Evolutionary conservation across 2,888 invertebrate species (phyloP).

Genomic region (Lepidocyrtoides sp.): DNA sequence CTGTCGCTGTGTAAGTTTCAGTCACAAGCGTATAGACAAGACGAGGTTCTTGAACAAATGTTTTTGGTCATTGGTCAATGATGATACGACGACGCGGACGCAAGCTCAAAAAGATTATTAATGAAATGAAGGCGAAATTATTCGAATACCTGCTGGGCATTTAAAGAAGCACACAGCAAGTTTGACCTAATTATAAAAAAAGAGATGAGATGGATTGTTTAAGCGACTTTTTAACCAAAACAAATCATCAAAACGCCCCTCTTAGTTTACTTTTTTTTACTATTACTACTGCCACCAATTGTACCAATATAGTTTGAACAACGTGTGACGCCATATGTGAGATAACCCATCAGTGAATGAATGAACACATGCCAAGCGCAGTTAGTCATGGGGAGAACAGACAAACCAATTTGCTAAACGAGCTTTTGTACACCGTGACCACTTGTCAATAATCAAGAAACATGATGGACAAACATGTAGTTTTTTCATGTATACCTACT

Average conservation of each 20-base stretch:
- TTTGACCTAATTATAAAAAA: conserved; percentile 72
- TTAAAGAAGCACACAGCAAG: conserved; percentile 45
- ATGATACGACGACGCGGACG: neutral
- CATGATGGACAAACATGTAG: conserved; percentile 77
- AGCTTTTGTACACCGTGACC: conserved; percentile 75
- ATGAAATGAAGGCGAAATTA: conserved; percentile 13
- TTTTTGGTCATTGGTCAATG: neutral
- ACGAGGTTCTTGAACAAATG: no score
- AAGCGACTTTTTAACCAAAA: neutral
- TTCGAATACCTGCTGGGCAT: conserved; percentile 69
- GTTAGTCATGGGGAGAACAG: conserved; percentile 71
- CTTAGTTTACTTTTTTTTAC: conserved; percentile 20
- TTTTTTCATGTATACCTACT: conserved; percentile 44
- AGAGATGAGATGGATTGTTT: conserved; percentile 27
- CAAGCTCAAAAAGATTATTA: neutral
- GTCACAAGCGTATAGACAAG: neutral
- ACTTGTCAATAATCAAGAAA: conserved; percentile 80
- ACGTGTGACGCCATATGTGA: neutral
- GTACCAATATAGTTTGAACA: no score
- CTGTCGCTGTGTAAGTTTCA: neutral
- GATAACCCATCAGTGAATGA: conserved; percentile 7
- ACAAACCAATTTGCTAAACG: conserved; percentile 79
- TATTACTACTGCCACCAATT: neutral
- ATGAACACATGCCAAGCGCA: conserved; percentile 74
- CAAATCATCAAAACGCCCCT: conserved; percentile 68